phyloP scores from a whole-genome alignment of 37 sponge, comb jelly and placozoan species.

The Chondrilla cf. caribensis region DNA sequence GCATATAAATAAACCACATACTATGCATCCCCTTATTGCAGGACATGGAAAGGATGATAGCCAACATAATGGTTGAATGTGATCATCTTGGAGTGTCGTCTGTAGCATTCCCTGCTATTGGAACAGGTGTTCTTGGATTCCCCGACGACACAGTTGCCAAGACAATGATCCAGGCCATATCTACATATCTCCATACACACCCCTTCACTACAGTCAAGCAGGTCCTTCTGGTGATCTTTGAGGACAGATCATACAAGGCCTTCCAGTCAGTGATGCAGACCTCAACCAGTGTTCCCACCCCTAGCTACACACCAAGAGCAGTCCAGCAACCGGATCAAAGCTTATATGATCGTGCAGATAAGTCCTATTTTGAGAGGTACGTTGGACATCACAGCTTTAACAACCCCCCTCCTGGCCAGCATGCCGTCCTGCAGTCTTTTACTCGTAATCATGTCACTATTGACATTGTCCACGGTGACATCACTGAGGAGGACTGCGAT shows the following conservation, averaged over 20 bases:
- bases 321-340: not conserved
- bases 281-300: not conserved
- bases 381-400: not conserved
- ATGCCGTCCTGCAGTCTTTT: not conserved
- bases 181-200: not conserved
- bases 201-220: not conserved
- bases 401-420: not conserved
- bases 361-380: not conserved
- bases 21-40: too few relatives aligned
- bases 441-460: not conserved
- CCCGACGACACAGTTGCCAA: slow-evolving; percentile 16
- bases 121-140: slow-evolving; percentile 18
- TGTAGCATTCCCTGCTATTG: slow-evolving; percentile 28
- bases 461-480: slow-evolving; percentile 21
- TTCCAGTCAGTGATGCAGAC: not conserved
- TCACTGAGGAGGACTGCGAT: slow-evolving; percentile 11
- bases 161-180: not conserved
- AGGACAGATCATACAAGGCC: not conserved
- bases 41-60: not conserved
- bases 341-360: not conserved
- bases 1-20: too few relatives aligned
- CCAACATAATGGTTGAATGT: slow-evolving; percentile 3
- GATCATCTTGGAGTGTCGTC: slow-evolving; percentile 11
- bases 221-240: slow-evolving; percentile 20
- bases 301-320: too few relatives aligned